phyloP scores from a whole-genome alignment of 1,140 invertebrate species.

The Pararge aegeria region DNA sequence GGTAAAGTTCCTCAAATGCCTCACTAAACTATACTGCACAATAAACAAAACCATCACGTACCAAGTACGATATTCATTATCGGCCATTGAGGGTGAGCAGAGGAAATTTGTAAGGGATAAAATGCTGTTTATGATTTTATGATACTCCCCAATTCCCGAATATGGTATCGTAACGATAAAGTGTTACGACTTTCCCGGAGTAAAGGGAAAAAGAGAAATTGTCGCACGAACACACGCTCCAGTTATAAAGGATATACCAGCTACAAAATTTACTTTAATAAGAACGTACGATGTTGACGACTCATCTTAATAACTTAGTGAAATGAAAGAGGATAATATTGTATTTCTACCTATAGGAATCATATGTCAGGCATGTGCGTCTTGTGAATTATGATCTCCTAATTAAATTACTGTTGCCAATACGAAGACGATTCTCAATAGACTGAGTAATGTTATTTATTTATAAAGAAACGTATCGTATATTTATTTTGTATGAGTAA shows the following conservation, averaged over 20 bases:
- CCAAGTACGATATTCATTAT: slow-evolving; percentile 58
- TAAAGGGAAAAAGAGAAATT: slow-evolving; percentile 43
- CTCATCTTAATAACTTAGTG: slow-evolving; percentile 34
- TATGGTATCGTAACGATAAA: slow-evolving; percentile 60
- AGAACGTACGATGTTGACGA: slow-evolving; percentile 36
- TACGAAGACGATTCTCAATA: slow-evolving; percentile 1
- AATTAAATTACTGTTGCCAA: slow-evolving; percentile 20
- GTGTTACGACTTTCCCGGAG: slow-evolving; percentile 46
- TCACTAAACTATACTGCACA: slow-evolving; percentile 1
- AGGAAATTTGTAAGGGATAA: slow-evolving; percentile 54
- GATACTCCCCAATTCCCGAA: slow-evolving; percentile 56
- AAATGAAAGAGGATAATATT: slow-evolving; percentile 15
- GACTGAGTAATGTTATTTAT: not conserved
- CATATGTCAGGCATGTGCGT: not conserved
- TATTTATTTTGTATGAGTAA: not conserved
- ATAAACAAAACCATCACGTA: slow-evolving; percentile 43
- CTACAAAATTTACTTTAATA: slow-evolving; percentile 61
- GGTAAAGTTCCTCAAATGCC: not conserved
- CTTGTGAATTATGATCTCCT: not conserved
- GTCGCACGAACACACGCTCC: slow-evolving; percentile 39
- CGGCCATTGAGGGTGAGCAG: slow-evolving; percentile 40
- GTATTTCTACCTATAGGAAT: not conserved
- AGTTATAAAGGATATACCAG: slow-evolving; percentile 41
- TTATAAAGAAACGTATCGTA: not conserved
- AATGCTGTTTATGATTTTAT: slow-evolving; percentile 70